A percentile compares a stretch with the other conserved stretches of the same genome.
phyloP scores from a whole-genome alignment of 2,113 vertebrate species.

The Eptatretus burgeri region DNA sequence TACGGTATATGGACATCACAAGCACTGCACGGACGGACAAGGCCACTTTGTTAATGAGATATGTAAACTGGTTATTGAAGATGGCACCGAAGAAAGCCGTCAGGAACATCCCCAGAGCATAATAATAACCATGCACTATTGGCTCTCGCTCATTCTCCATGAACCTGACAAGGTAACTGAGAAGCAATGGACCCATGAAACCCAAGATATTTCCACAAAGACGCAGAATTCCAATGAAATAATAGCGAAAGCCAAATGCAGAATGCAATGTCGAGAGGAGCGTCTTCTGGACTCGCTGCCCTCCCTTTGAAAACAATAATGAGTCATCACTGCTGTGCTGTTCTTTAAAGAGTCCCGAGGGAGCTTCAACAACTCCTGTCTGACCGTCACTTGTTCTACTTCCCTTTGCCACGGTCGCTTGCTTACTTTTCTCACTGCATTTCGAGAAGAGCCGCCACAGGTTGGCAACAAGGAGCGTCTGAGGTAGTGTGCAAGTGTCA shows the following conservation, averaged over 20 bases:
- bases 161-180: slow-evolving; percentile 44
- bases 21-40: slow-evolving; percentile 32
- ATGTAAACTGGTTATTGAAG: slow-evolving; percentile 39
- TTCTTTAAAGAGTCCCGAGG: no score
- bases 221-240: slow-evolving; percentile 40
- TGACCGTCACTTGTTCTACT: no score
- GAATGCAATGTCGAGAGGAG: slow-evolving; percentile 33
- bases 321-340: no score
- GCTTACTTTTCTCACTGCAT: no score
- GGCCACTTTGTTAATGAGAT: slow-evolving; percentile 32
- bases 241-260: slow-evolving; percentile 36
- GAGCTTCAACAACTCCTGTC: no score
- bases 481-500: no score
- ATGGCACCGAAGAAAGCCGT: slow-evolving; percentile 30
- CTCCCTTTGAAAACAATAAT: no score
- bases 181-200: slow-evolving; percentile 50
- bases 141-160: slow-evolving; percentile 42
- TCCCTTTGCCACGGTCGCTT: no score
- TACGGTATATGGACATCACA: slow-evolving; percentile 40
- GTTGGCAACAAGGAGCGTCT: no score
- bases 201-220: slow-evolving; percentile 25
- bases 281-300: background rate
- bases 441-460: no score
- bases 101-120: slow-evolving; percentile 35
- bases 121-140: slow-evolving; percentile 31